phyloP scores from a whole-genome alignment of 2,888 invertebrate genomes.

The Laspeyria flexula region DNA sequence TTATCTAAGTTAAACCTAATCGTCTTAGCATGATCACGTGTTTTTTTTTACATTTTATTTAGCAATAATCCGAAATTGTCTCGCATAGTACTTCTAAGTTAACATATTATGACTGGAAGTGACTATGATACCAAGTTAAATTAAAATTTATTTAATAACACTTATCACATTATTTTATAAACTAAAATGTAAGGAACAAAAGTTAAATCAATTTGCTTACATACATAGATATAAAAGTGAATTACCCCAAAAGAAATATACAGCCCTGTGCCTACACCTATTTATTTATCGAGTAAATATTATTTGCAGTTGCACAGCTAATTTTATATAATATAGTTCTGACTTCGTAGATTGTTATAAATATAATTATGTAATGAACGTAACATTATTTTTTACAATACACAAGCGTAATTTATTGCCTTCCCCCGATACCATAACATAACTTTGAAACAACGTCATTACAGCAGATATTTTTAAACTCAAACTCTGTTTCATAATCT shows the following conservation, averaged over 20 bases:
- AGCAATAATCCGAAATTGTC: constrained; percentile 62
- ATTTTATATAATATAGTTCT: constrained; percentile 38
- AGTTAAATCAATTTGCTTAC: constrained; percentile 55
- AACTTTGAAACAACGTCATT: constrained; percentile 51
- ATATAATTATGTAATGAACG: constrained; percentile 48
- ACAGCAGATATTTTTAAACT: constrained; percentile 21
- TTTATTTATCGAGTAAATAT: constrained; percentile 37
- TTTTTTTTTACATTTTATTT: constrained; percentile 60
- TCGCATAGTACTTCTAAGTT: constrained; percentile 74
- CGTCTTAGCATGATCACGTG: constrained; percentile 73
- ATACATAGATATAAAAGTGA: constrained; percentile 50
- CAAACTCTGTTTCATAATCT: too few relatives aligned
- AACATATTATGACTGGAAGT: constrained; percentile 86
- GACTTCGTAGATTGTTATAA: constrained; percentile 40
- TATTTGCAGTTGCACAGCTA: constrained; percentile 38
- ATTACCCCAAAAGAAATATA: constrained; percentile 49
- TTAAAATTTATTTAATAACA: constrained; percentile 71
- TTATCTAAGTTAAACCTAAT: constrained; percentile 64
- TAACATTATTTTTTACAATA: constrained; percentile 75
- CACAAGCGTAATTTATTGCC: constrained; percentile 90
- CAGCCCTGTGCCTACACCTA: constrained; percentile 58
- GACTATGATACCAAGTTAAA: constrained; percentile 80
- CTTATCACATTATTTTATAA: constrained; percentile 80
- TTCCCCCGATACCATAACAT: constrained; percentile 86
- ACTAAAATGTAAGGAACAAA: constrained; percentile 75